Percentiles rank a stretch among this genome's conserved stretches.
These are phyloP conservation scores for Pseudoatta argentina DNA, from an alignment of 1,140 invertebrate species.

Conservation along the genomic window DNA sequence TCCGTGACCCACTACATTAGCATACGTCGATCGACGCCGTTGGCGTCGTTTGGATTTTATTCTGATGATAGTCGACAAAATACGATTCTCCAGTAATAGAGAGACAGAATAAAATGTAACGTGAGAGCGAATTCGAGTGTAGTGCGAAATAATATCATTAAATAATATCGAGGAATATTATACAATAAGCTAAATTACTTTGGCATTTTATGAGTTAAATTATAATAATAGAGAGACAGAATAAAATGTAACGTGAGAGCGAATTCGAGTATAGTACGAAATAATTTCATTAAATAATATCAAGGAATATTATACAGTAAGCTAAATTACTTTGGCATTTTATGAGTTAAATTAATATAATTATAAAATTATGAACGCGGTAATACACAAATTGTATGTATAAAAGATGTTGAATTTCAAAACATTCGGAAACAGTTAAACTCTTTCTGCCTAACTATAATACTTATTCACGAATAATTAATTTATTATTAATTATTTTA, in stretches of 20 bases:
- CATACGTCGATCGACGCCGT: constrained; percentile 26
- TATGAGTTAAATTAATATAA: neutral
- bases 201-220: neutral
- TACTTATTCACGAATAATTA: neutral
- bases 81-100: constrained; percentile 21
- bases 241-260: neutral
- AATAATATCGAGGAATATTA: neutral
- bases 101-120: constrained; percentile 1
- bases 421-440: neutral
- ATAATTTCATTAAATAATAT: neutral
- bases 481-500: neutral
- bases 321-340: neutral
- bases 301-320: neutral
- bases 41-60: constrained; percentile 22
- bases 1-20: constrained; percentile 32
- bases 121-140: neutral
- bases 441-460: neutral
- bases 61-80: neutral
- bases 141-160: neutral
- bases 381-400: neutral
- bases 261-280: neutral
- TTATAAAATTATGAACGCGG: neutral
- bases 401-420: constrained; percentile 1
- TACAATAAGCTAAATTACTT: neutral
- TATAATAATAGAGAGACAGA: neutral